Evolutionary conservation across 2,113 vertebrate genomes (phyloP), one percentile per base, ranked within the genome.

Genomic region (Indri indri): DNA sequence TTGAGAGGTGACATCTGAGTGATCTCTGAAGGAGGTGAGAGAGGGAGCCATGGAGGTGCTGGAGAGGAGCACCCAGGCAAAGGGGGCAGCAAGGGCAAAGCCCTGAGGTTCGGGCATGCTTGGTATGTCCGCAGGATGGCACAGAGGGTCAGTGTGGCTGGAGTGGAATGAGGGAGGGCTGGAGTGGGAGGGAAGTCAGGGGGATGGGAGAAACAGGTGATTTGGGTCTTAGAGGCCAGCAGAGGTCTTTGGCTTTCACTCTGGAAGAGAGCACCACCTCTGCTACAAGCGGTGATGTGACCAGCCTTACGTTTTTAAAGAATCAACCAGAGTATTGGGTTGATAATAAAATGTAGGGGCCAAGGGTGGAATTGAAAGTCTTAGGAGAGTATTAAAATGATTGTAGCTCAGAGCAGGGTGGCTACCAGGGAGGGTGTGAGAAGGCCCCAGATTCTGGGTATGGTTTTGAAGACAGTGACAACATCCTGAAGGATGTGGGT

Each of bases 61-160:
- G 30, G 63, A n/a, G 4, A 70, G 34, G 52, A 79, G 10, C 40
- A 30, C 63, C 20, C 27, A 76, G 57, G 23, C 16, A 42, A 50
- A 82, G 40, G 30, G 42, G 77, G 50, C n/a, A 32, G 71, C n/a
- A 61, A 68, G 45, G 34, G 9, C 25, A 50, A 63, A 16, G 13
- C 6, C 4, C 45, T 37, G 40, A 74, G 34, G 42, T 61, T 30
- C 52, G 65, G 23, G 54, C 6, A 22, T 20, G 42, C 27, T 83
- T 32, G 22, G 6, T 37, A 5, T 71, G 27, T 16, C 30, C 61
- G 22, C 1, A 1, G 11, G 1, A 8, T 0, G 0, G 8, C 68
- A 8, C 27, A 37, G 40, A 79, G 34, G 34, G 14, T 95, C 71
- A 68, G 8, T 37, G n/a, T 59, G 63, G 30, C 14, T 70, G 66